Conservation (phyloP, 2,888 invertebrate species). For the Agrotis exclamationis region DNA sequence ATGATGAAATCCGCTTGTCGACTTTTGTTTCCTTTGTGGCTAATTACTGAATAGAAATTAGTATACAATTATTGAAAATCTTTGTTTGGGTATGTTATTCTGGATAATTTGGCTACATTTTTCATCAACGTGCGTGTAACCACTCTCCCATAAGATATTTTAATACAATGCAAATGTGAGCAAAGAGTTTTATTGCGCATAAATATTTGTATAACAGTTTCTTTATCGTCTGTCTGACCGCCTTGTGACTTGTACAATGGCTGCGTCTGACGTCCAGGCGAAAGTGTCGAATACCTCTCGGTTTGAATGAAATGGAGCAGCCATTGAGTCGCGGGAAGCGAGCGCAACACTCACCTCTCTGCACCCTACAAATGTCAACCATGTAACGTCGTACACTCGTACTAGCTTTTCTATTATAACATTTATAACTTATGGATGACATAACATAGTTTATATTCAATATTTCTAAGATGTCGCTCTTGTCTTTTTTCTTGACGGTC, state of each 20-base stretch:
- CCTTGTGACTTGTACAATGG: conserved; percentile 18
- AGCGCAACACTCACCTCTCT: conserved; percentile 1
- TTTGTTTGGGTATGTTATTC: not conserved
- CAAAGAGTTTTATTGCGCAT: conserved; percentile 49
- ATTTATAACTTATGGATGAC: conserved; percentile 7
- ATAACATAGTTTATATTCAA: conserved; percentile 16
- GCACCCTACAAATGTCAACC: conserved; percentile 24
- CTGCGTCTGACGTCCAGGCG: conserved; percentile 1
- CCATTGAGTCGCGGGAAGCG: conserved; percentile 15
- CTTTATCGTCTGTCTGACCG: conserved; percentile 48
- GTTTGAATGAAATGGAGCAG: conserved; percentile 26
- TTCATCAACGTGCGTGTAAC: conserved; percentile 8
- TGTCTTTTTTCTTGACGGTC: conserved; percentile 20
- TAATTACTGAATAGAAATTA: not conserved
- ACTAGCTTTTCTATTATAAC: conserved; percentile 4
- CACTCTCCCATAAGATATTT: conserved; percentile 5
- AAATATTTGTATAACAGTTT: conserved; percentile 61
- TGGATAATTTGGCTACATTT: not conserved
- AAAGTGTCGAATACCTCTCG: conserved; percentile 27
- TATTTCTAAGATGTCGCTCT: conserved; percentile 19
- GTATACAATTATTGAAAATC: too few species aligned
- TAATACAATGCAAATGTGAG: not conserved
- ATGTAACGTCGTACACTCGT: not conserved
- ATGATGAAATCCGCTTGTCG: not conserved
- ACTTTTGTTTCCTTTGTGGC: not conserved